Evolutionary conservation across 2,888 invertebrate genomes (phyloP), one percentile per base, ranked within the genome.

Genomic region (Parochlus steinenii): DNA sequence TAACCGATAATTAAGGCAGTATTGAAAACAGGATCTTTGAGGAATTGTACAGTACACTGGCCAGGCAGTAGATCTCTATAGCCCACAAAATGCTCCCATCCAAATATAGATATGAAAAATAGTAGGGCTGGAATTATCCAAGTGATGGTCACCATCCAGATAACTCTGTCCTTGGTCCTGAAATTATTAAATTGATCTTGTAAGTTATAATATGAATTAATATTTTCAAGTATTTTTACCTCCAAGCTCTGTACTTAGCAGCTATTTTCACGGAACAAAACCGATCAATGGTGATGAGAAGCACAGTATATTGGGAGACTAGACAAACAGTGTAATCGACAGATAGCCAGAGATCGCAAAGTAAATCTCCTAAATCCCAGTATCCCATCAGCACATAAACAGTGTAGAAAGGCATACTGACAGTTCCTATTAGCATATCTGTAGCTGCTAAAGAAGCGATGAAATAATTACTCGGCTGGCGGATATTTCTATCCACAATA

Each of bases 191-290:
- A n/a, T n/a, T n/a, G n/a, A n/a, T n/a, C n/a, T n/a, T n/a, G n/a
- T n/a, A n/a, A n/a, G n/a, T n/a, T n/a, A n/a, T n/a, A n/a, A n/a
- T n/a, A n/a, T n/a, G n/a, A n/a, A n/a, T n/a, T n/a, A n/a, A n/a
- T n/a, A n/a, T n/a, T n/a, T n/a, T n/a, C n/a, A n/a, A n/a, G n/a
- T n/a, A 35, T n/a, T n/a, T n/a, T n/a, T n/a, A n/a, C n/a, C 95
- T 68, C 98, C 98, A 99, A 48, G 86, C 81, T 43, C 97, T 70
- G 54, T 98, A 98, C 48, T 82, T 81, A 10, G 98, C 92, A 4
- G 98, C 95, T 45, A 95, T 93, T 65, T 92, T 95, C 5, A 98
- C 97, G 19, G 95, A 95, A 60, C 97, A 97, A 60, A 90, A 98
- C 46, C 98, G 72, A 61, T 99, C 98, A 42, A 97, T 87, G 19